Conservation (phyloP, 2,797 vertebrate genomes). For the Pogoniulus pusillus region DNA sequence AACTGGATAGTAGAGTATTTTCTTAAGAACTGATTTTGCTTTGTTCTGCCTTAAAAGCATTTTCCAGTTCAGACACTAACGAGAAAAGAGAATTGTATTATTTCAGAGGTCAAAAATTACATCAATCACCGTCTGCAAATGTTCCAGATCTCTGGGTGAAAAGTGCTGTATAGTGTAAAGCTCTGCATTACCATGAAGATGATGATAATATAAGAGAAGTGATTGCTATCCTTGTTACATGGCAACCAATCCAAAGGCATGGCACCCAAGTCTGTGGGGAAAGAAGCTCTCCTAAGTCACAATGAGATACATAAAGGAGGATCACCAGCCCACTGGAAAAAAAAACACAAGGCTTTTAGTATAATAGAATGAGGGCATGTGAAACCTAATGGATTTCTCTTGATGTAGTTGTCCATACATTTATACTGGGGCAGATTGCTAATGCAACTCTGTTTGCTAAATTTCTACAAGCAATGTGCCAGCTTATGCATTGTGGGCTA, state of each 20-base stretch:
- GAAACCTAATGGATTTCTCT: slow-evolving; percentile 32
- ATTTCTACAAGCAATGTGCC: background rate
- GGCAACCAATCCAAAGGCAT: background rate
- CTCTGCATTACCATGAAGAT: background rate
- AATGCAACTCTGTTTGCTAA: background rate
- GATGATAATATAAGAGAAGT: background rate
- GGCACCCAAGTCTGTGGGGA: background rate
- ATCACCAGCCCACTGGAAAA: background rate
- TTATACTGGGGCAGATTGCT: background rate
- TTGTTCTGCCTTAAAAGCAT: background rate
- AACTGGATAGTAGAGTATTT: background rate
- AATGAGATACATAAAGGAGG: background rate
- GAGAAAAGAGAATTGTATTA: background rate
- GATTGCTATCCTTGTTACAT: background rate
- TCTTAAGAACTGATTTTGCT: background rate
- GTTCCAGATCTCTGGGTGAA: background rate
- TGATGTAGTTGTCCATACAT: slow-evolving; percentile 1
- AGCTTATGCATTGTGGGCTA: background rate
- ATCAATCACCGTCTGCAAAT: background rate
- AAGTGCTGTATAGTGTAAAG: background rate
- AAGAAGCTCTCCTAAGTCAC: background rate
- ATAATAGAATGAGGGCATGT: background rate
- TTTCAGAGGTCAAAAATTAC: background rate
- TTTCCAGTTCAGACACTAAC: too few relatives aligned
- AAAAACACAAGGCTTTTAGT: background rate